A percentile compares a stretch with the other conserved stretches of the same genome.
Evolutionary conservation across 1,140 invertebrate genomes (phyloP).

Genomic region (Mizuhopecten yessoensis): DNA sequence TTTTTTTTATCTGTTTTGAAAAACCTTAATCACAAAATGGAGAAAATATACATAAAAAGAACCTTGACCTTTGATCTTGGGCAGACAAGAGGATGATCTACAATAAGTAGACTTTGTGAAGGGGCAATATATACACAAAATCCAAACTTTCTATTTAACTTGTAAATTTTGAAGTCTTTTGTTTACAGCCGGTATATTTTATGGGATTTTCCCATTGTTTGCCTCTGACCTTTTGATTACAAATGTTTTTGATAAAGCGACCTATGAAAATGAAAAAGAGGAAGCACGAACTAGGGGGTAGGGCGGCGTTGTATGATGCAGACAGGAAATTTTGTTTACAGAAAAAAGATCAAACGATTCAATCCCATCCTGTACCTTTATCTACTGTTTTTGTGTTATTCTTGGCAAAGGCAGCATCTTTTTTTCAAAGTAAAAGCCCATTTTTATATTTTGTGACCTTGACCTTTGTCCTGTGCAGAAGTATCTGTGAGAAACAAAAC

Average conservation of each 20-base stretch:
- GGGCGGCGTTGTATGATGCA: not conserved
- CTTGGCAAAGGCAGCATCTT: not conserved
- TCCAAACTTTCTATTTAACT: no score
- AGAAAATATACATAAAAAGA: no score
- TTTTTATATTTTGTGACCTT: not conserved
- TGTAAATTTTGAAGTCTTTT: no score
- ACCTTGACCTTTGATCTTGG: no score
- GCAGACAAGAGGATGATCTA: no score
- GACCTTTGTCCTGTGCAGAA: not conserved
- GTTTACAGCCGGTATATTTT: no score
- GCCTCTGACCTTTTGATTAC: not conserved
- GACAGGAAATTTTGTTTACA: not conserved
- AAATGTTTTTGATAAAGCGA: not conserved
- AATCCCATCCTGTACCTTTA: not conserved
- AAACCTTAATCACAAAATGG: no score
- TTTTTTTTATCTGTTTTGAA: no score
- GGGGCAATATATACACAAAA: no score
- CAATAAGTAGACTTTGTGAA: no score
- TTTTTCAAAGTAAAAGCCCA: not conserved
- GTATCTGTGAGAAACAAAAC: not conserved
- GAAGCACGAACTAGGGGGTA: not conserved
- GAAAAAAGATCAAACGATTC: not conserved
- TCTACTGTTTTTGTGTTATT: not conserved
- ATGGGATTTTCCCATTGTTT: not conserved
- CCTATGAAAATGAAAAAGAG: not conserved